Evolutionary conservation across 64 coral and sea anemone genomes (phyloP).

Genomic region (Astreopora myriophthalma): DNA sequence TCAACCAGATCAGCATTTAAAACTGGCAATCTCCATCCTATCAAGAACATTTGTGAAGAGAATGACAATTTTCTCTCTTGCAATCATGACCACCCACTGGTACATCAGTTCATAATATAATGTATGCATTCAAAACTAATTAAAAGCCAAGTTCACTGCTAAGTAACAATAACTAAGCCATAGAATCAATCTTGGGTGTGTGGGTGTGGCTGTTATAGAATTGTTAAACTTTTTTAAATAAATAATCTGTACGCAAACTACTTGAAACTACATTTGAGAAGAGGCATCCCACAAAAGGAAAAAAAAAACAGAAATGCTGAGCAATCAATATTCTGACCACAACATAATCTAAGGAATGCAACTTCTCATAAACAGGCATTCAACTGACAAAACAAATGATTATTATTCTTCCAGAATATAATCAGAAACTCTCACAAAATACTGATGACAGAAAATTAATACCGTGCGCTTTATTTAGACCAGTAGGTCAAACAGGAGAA

Average conservation of each 20-base stretch:
- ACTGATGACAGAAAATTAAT: neutral
- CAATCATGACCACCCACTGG: too few species aligned
- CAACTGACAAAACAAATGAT: neutral
- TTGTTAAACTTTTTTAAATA: neutral
- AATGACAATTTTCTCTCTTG: too few species aligned
- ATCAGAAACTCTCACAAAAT: neutral
- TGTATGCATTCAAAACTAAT: too few species aligned
- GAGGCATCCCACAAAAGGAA: neutral
- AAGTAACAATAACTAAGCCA: too few species aligned
- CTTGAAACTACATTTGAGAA: neutral
- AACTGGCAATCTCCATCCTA: too few species aligned
- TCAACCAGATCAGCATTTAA: neutral
- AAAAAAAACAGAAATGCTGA: neutral
- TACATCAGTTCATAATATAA: too few species aligned
- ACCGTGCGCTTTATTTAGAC: too few species aligned
- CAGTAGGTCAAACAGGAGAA: too few species aligned
- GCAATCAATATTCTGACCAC: neutral
- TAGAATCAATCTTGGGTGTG: too few species aligned
- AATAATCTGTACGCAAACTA: conserved; percentile 11
- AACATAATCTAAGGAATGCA: neutral
- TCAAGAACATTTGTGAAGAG: too few species aligned
- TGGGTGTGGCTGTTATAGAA: too few species aligned
- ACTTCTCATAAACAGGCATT: neutral
- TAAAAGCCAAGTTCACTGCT: too few species aligned
- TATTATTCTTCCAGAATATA: neutral